phyloP scores from a whole-genome alignment of 1,140 invertebrate species.

The Mylabris phalerata region DNA sequence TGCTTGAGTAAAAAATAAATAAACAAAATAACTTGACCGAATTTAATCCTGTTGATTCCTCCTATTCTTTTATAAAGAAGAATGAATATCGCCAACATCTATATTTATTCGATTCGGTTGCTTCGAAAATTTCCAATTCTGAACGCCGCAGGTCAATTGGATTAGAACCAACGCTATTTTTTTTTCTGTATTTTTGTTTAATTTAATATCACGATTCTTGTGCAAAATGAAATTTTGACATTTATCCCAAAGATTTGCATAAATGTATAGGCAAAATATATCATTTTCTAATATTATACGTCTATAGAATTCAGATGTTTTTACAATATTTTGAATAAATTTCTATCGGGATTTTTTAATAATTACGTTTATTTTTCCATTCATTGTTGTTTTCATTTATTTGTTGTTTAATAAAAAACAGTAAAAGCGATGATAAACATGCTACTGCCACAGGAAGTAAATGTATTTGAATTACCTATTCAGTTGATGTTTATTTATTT shows the following conservation, averaged over 20 bases:
- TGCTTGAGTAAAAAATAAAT: too few species aligned
- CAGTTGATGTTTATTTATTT: too few species aligned
- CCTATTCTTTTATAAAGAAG: too few species aligned
- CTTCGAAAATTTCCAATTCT: background rate
- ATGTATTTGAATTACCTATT: too few species aligned
- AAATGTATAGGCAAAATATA: constrained; percentile 11
- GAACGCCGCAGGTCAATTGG: background rate
- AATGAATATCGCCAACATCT: constrained; percentile 4
- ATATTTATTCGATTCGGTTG: constrained; percentile 9
- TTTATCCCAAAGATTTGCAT: constrained; percentile 9
- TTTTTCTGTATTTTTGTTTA: constrained; percentile 3
- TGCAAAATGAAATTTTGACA: constrained; percentile 11
- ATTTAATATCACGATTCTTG: constrained; percentile 1
- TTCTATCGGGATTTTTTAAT: too few species aligned
- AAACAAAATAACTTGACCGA: constrained; percentile 1
- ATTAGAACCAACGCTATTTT: background rate
- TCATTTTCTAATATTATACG: constrained; percentile 11
- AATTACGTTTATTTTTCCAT: too few species aligned
- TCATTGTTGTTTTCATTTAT: too few species aligned
- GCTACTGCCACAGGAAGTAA: too few species aligned
- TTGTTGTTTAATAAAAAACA: too few species aligned
- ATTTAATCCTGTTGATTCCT: constrained; percentile 9
- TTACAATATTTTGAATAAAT: too few species aligned
- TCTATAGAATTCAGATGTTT: too few species aligned
- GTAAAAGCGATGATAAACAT: too few species aligned